Base-by-base conservation (phyloP, 2,797 vertebrate species). In the Streptopelia turtur region DNA sequence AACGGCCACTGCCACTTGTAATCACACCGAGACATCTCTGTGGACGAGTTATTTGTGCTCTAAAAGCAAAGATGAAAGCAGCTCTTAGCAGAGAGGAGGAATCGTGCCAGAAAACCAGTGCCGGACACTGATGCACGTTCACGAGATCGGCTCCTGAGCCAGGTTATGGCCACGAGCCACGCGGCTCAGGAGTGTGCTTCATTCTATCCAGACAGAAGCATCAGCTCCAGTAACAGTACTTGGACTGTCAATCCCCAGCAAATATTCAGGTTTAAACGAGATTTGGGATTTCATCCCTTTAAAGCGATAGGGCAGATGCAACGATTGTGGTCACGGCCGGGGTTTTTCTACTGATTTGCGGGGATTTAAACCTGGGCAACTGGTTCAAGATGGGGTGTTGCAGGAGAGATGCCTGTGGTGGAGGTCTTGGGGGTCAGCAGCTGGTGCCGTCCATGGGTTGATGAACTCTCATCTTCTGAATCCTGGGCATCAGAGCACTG, bases 361-460 rank as follows among this genome's bases (percentile, higher is more conserved):
- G 50, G 50, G 35, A 56, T 57, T 65, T 50, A 69, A 69, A 78
- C 13, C 28, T 14, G 25, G n/a, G 49, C 53, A 61, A 50, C 10
- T 28, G 28, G 14, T 61, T 49, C 56, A 10, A 31, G 72, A 53
- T 24, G 59, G 53, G 76, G 20, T 35, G 37, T 23, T 6, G 13
- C 5, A 35, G 69, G 41, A 71, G 39, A 59, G 9, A 22, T 37
- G 50, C 37, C 43, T 23, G 28, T 1, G 0, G 37, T 0, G 0
- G 43, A 13, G 53, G 39, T 35, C n/a, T 35, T 0, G 0, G 7
- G 31, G 33, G 16, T 41, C 57, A 55, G 75, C 33, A 59, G 37
- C 4, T 2, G 0, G 33, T 55, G 45, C 30, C 53, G 57, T 30
- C 50, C 10, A 2, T 3, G 28, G 20, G 14, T 2, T 33, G 64